Base-by-base conservation (phyloP, 53 echinoderm and acorn worm species). In the Echinarachnius parma region DNA sequence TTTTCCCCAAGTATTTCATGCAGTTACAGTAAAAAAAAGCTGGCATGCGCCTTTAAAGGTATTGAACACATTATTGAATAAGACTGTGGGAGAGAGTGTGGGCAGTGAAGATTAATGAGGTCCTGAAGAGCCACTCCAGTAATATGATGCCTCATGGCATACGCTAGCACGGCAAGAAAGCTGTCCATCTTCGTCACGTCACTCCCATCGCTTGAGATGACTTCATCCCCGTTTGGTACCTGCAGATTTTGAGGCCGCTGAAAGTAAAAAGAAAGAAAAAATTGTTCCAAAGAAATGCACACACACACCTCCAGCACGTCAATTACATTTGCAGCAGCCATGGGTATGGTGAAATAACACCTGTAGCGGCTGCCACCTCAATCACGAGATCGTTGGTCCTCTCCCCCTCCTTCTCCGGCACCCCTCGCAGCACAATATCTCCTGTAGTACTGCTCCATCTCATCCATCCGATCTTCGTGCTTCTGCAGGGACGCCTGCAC, bases 51-150 rank as follows among this genome's bases (percentile, higher is more conserved):
- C 49, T 49, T 49, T 49, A 49, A 9, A 49, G 15, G 9, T 49
- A 49, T 49, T 14, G 49, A 49, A 20, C 16, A 49, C 49, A 49
- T 49, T 49, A 22, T 1, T 49, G 18, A 49, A 49, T n/a, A 49
- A 13, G 21, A 49, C 49, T 49, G 49, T 49, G 49, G 21, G 49
- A 49, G 49, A 49, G 21, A 20, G 49, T n/a, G n/a, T 49, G 49
- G 49, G 49, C 49, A 49, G 49, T 49, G 49, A 49, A 49, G 49
- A 49, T 49, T 49, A 22, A 49, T 49, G 49, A 49, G 49, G 49
- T 49, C 49, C 9, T 49, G 49, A 49, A 49, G 49, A 49, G 49
- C 49, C 14, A 49, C 49, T 49, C 49, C 49, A 48, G 48, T 48
- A 8, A 48, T 48, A 16, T 48, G 48, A 48, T 48, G 48, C 48